Percentiles rank a stretch among this genome's conserved stretches.
phyloP scores from a whole-genome alignment of 37 sponge, comb jelly and placozoan species.

The Diacarnus erythraeanus region DNA sequence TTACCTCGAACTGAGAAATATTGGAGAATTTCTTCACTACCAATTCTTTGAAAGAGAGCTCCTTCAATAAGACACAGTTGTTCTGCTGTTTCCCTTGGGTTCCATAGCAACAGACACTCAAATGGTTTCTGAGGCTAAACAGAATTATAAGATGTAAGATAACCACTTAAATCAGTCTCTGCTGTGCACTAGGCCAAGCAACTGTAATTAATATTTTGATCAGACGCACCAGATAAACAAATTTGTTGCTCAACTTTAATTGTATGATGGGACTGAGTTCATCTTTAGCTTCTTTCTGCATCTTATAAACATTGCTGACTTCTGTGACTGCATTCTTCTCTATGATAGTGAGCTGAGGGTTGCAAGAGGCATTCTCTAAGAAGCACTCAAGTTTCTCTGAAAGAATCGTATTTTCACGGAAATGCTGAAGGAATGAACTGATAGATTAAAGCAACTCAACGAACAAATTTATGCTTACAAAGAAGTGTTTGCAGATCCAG shows the following conservation, averaged over 20 bases:
- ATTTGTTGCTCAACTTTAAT: background rate
- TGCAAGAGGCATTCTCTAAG: conserved; percentile 16
- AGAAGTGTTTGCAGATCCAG: conserved; percentile 70
- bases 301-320: conserved; percentile 18
- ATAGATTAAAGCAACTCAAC: background rate
- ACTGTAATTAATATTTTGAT: background rate
- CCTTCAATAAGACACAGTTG: conserved; percentile 62
- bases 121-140: conserved; percentile 38
- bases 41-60: conserved; percentile 39
- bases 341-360: background rate
- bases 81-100: conserved; percentile 46
- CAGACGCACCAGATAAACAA: conserved; percentile 3
- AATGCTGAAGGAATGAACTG: conserved; percentile 27
- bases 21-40: conserved; percentile 34
- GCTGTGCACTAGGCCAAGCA: background rate
- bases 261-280: conserved; percentile 21
- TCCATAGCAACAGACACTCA: conserved; percentile 57
- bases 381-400: conserved; percentile 33
- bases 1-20: conserved; percentile 31
- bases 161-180: background rate
- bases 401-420: conserved; percentile 8
- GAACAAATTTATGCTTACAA: conserved; percentile 27
- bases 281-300: conserved; percentile 33
- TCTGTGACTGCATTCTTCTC: conserved; percentile 34
- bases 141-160: background rate